These are phyloP conservation scores for Micromussa lordhowensis DNA, from an alignment of 92 coral and sea anemone species.

Conservation along the genomic window DNA sequence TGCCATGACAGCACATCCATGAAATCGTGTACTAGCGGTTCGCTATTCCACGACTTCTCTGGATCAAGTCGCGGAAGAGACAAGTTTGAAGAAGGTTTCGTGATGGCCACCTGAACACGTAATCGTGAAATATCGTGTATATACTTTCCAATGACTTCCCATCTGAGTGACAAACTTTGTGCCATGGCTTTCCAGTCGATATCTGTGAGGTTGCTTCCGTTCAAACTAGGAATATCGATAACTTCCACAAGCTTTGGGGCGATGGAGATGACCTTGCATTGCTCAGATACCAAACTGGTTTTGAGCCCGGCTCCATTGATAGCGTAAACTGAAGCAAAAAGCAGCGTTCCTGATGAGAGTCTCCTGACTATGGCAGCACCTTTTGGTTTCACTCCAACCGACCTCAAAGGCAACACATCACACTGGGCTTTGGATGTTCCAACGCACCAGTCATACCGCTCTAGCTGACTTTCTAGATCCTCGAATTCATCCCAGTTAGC, in stretches of 20 bases:
- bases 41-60: slow-evolving; percentile 83
- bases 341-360: slow-evolving; percentile 70
- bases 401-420: slow-evolving; percentile 67
- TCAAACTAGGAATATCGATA: slow-evolving; percentile 57
- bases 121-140: slow-evolving; percentile 73
- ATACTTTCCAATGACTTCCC: slow-evolving; percentile 76
- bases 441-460: slow-evolving; percentile 82
- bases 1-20: slow-evolving; percentile 76
- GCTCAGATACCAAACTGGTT: slow-evolving; percentile 62
- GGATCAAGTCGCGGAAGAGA: slow-evolving; percentile 63
- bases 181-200: slow-evolving; percentile 88
- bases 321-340: slow-evolving; percentile 78
- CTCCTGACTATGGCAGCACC: slow-evolving; percentile 65
- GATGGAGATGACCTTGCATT: slow-evolving; percentile 62
- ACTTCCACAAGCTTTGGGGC: slow-evolving; percentile 75
- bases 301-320: slow-evolving; percentile 76
- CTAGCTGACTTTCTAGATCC: slow-evolving; percentile 79
- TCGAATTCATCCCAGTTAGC: slow-evolving; percentile 88
- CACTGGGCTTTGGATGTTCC: slow-evolving; percentile 80
- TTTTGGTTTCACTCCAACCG: slow-evolving; percentile 36
- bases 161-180: slow-evolving; percentile 77
- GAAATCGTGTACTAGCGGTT: slow-evolving; percentile 78
- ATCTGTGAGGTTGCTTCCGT: slow-evolving; percentile 61
- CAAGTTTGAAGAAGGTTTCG: slow-evolving; percentile 64
- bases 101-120: slow-evolving; percentile 87